Evolutionary conservation across 2,797 vertebrate species (phyloP).

Genomic region (Helicolenus hilgendorfi): DNA sequence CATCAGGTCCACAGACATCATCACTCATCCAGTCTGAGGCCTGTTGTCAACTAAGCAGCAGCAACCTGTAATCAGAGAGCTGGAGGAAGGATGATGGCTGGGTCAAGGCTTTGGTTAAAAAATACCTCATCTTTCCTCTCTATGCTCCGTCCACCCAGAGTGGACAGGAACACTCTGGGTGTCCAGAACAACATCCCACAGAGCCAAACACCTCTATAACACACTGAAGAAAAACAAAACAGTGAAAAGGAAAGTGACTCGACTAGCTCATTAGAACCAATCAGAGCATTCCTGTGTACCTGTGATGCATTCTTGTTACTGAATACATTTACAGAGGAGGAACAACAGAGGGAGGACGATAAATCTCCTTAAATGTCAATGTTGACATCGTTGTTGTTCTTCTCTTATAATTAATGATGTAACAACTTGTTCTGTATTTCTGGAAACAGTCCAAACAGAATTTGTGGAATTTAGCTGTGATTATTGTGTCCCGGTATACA

Average conservation of each 20-base stretch:
- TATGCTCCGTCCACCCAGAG: neutral
- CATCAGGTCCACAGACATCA: neutral
- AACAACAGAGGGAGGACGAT: neutral
- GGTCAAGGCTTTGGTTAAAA: conserved; percentile 53
- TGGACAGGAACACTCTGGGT: neutral
- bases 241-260: conserved; percentile 22
- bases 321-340: neutral
- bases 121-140: conserved; percentile 16
- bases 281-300: conserved; percentile 32
- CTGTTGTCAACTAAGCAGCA: neutral
- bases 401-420: neutral
- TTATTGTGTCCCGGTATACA: neutral
- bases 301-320: neutral
- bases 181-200: neutral
- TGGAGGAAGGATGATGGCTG: neutral
- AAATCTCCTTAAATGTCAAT: neutral
- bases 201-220: conserved; percentile 5
- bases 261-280: conserved; percentile 54
- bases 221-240: conserved; percentile 18
- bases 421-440: neutral
- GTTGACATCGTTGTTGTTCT: neutral
- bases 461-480: neutral
- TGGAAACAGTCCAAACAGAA: neutral
- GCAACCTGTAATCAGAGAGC: conserved; percentile 14
- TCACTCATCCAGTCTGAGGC: neutral